These are phyloP conservation scores for Malthinus flaveolus DNA, from an alignment of 2,888 invertebrate species.

Conservation along the genomic window DNA sequence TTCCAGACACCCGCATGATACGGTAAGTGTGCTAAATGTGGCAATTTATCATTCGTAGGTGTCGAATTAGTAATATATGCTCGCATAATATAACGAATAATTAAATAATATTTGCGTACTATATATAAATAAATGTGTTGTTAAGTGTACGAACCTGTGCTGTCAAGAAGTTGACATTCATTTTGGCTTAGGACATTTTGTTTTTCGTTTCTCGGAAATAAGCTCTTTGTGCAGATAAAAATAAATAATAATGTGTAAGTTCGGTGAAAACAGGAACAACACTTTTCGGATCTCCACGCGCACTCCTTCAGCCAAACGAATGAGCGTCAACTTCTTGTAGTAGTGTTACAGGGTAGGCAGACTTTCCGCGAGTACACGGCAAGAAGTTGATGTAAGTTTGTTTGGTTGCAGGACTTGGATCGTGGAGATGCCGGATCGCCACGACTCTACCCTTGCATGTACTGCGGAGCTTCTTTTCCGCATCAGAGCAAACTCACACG, in stretches of 20 bases:
- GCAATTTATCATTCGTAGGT: constrained; percentile 40
- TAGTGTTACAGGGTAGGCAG: constrained; percentile 42
- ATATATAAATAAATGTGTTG: constrained; percentile 7
- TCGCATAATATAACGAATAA: constrained; percentile 11
- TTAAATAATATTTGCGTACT: constrained; percentile 5
- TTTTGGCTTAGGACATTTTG: constrained; percentile 84
- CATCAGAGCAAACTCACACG: constrained; percentile 90
- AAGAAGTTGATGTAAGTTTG: constrained; percentile 88
- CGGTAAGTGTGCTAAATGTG: constrained; percentile 66
- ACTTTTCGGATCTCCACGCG: constrained; percentile 40
- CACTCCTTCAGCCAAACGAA: constrained; percentile 68
- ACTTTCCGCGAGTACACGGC: constrained; percentile 55
- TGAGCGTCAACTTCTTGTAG: constrained; percentile 87
- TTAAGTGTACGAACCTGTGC: constrained; percentile 48
- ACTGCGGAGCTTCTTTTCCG: constrained; percentile 86
- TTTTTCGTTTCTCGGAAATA: constrained; percentile 51
- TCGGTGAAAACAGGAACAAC: constrained; percentile 31
- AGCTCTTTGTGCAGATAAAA: constrained; percentile 41
- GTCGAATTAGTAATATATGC: neutral
- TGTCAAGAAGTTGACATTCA: constrained; percentile 96
- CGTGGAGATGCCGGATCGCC: constrained; percentile 62
- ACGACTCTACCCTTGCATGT: constrained; percentile 79
- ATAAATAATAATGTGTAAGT: constrained; percentile 22
- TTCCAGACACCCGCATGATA: constrained; percentile 76
- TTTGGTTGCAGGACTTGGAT: constrained; percentile 91